Percentiles rank a stretch among this genome's conserved stretches.
phyloP scores from a whole-genome alignment of 1,140 invertebrate species.

The Papilio polyxenes region DNA sequence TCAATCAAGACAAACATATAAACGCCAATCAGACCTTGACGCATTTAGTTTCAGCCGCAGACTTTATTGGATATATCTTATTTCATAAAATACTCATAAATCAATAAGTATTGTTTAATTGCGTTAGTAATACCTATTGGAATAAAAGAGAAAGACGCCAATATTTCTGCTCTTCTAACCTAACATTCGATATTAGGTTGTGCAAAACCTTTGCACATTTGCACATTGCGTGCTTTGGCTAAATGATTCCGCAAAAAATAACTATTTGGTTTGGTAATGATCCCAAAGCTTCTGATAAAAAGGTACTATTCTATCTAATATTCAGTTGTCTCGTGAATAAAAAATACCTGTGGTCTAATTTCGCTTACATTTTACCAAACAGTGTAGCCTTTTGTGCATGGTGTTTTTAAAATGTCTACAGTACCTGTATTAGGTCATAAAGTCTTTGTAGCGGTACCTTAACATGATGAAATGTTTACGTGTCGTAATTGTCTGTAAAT shows the following conservation, averaged over 20 bases:
- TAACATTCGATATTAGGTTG: no score
- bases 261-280: no score
- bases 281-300: no score
- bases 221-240: no score
- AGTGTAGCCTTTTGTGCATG: background rate
- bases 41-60: slow-evolving; percentile 35
- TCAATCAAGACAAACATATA: background rate
- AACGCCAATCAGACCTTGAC: background rate
- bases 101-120: background rate
- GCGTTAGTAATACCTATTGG: background rate
- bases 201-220: no score
- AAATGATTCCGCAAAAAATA: no score
- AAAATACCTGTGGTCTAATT: no score
- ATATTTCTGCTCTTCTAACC: background rate
- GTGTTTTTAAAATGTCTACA: background rate
- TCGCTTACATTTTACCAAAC: background rate
- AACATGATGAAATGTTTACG: slow-evolving; percentile 68
- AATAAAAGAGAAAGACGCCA: background rate
- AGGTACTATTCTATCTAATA: no score
- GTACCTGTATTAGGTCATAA: slow-evolving; percentile 17
- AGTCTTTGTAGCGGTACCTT: slow-evolving; percentile 31
- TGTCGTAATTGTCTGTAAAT: slow-evolving; percentile 71
- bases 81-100: background rate
- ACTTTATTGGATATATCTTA: background rate
- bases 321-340: no score